Percentiles rank a stretch among this genome's conserved stretches.
phyloP scores from a whole-genome alignment of 2,888 invertebrate species.

The Drosophila anomalata region DNA sequence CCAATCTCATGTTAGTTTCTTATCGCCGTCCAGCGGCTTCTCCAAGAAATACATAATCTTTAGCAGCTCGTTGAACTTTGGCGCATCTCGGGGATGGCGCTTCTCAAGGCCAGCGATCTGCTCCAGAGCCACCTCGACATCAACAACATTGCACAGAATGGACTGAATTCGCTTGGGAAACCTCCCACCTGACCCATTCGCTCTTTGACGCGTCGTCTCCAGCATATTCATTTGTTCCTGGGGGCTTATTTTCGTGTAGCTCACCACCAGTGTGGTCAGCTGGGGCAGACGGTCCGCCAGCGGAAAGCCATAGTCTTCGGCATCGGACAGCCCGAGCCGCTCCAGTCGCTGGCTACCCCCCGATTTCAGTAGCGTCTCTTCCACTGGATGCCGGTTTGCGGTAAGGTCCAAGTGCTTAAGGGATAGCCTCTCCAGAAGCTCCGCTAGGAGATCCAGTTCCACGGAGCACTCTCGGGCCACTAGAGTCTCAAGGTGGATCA shows the following conservation, averaged over 20 bases:
- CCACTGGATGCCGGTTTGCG: constrained; percentile 52
- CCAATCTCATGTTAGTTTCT: constrained; percentile 21
- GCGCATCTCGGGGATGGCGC: constrained; percentile 56
- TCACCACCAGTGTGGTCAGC: constrained; percentile 57
- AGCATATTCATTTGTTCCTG: constrained; percentile 54
- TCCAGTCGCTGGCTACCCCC: constrained; percentile 47
- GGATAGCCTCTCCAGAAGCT: constrained; percentile 48
- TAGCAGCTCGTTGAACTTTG: constrained; percentile 57
- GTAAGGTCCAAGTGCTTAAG: constrained; percentile 60
- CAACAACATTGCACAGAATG: constrained; percentile 64
- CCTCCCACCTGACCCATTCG: constrained; percentile 15
- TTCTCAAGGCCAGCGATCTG: constrained; percentile 66
- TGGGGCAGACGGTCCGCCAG: constrained; percentile 57
- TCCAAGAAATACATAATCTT: constrained; percentile 58
- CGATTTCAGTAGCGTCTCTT: constrained; percentile 49
- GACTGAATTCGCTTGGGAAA: constrained; percentile 59
- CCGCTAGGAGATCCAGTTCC: constrained; percentile 44
- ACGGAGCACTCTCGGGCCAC: constrained; percentile 67
- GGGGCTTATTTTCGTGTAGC: constrained; percentile 54
- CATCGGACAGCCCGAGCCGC: constrained; percentile 61
- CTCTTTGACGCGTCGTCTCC: constrained; percentile 44
- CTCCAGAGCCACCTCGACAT: constrained; percentile 64
- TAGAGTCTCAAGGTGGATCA: constrained; percentile 50
- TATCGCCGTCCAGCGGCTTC: constrained; percentile 23
- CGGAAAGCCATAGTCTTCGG: constrained; percentile 57